Base-by-base conservation (phyloP, 1,140 invertebrate species). In the Lepidostoma basale region DNA sequence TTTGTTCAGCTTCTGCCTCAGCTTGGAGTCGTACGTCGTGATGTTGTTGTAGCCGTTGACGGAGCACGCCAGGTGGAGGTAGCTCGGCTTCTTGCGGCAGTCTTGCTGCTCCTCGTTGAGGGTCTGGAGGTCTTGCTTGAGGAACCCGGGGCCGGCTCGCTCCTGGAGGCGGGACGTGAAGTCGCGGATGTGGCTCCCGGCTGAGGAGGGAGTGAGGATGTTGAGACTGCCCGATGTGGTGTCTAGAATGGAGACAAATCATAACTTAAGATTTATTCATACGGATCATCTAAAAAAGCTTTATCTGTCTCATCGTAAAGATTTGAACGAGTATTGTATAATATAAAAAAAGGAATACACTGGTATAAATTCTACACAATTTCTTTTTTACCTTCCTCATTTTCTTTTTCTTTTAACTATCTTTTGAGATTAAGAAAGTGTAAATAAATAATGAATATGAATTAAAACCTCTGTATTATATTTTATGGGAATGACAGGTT, bases 1-100 rank as follows among this genome's bases (percentile, higher is more conserved):
- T 73, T 85, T 85, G 44, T 87, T 86, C 28, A 88, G 84, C 42
- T 89, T 89, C 77, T 91, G 88, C 30, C 90, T 83, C 20, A 91
- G 78, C 75, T 90, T 89, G 0, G 90, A 90, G 75, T 92, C 89
- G 85, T 95, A 95, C 64, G 91, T 91, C 9, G 89, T 93, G 45
- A 92, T 86, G 73, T 90, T 91, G 0, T 90, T 92, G 77, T 96
- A 96, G 8, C 94, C 94, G 81, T 92, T 95, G 23, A 96, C 92
- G 14, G 92, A 93, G 77, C 94, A 95, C 52, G 94, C 92, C 54
- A 96, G 81, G 75, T 90, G 92, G 44, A 96, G 80, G 77, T 96
- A 96, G 59, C 92, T 95, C 0, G 93, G 94, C 75, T 88, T 81
- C 56, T 79, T 80, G 9, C 80, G 81, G 74, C 79, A 81, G 28